A percentile compares a stretch with the other conserved stretches of the same genome.
These are phyloP conservation scores for Siniperca chuatsi DNA, from an alignment of 2,113 vertebrate genomes.

Conservation along the genomic window DNA sequence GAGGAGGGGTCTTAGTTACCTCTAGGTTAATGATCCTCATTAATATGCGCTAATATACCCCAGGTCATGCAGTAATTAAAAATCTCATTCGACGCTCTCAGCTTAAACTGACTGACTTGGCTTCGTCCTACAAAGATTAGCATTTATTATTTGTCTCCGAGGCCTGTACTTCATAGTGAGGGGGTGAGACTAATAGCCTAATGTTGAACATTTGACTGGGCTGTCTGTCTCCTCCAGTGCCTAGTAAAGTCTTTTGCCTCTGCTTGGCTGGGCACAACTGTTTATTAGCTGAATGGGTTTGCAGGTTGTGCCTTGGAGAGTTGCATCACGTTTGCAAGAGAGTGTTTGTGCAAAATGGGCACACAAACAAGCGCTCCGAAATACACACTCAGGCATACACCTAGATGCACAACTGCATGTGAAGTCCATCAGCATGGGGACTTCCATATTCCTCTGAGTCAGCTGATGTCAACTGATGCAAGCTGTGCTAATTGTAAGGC, in stretches of 20 bases:
- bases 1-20: constrained; percentile 88
- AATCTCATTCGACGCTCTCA: constrained; percentile 86
- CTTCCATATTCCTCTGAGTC: constrained; percentile 83
- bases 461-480: constrained; percentile 88
- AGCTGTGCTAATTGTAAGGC: constrained; percentile 79
- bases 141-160: constrained; percentile 79
- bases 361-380: constrained; percentile 69
- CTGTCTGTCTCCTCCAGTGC: constrained; percentile 43
- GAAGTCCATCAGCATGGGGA: constrained; percentile 81
- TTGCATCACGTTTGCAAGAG: constrained; percentile 84
- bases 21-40: constrained; percentile 90
- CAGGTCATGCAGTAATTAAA: constrained; percentile 90
- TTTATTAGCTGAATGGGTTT: constrained; percentile 75
- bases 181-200: constrained; percentile 56
- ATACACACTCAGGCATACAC: constrained; percentile 66
- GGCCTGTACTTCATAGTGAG: constrained; percentile 62
- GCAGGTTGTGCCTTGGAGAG: constrained; percentile 76
- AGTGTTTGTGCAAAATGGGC: constrained; percentile 81
- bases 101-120: constrained; percentile 82
- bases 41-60: constrained; percentile 88
- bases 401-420: constrained; percentile 66
- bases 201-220: constrained; percentile 48
- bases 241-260: constrained; percentile 54
- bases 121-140: constrained; percentile 80
- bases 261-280: constrained; percentile 72